Evolutionary conservation across 2,888 invertebrate species (phyloP).

Genomic region (Drosophila borealis): DNA sequence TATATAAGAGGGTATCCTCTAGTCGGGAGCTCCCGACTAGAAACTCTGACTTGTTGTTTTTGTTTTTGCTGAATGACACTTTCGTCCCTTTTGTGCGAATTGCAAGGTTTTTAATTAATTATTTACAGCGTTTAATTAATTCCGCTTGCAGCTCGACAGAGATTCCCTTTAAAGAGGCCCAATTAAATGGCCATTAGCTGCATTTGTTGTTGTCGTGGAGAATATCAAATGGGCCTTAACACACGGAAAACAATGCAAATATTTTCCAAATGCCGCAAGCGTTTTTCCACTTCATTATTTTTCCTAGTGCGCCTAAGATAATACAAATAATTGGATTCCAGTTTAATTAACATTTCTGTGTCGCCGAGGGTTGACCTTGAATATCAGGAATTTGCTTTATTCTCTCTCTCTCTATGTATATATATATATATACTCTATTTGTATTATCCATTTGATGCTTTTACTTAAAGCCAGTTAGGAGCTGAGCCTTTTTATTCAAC

Average conservation of each 20-base stretch:
- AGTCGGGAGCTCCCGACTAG: no score
- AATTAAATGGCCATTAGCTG: slow-evolving; percentile 70
- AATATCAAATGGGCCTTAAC: slow-evolving; percentile 11
- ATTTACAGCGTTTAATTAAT: slow-evolving; percentile 45
- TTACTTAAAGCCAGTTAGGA: slow-evolving; percentile 1
- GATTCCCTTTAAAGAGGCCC: slow-evolving; percentile 51
- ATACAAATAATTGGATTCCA: slow-evolving; percentile 29
- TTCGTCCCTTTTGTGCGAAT: slow-evolving; percentile 1
- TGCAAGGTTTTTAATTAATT: slow-evolving; percentile 40
- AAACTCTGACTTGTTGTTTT: no score
- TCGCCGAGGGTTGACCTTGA: background rate
- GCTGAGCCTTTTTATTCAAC: background rate
- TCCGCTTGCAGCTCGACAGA: slow-evolving; percentile 24
- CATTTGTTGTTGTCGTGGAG: background rate
- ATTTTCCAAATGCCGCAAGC: slow-evolving; percentile 26
- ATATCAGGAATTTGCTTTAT: background rate
- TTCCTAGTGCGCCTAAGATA: slow-evolving; percentile 23
- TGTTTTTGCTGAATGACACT: slow-evolving; percentile 7
- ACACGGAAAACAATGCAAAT: slow-evolving; percentile 39
- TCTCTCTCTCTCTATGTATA: no score
- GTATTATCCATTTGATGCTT: no score
- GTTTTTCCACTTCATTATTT: slow-evolving; percentile 37
- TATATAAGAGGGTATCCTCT: no score
- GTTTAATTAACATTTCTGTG: slow-evolving; percentile 39
- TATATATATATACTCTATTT: no score